A percentile compares a stretch with the other conserved stretches of the same genome.
Evolutionary conservation across 2,113 vertebrate genomes (phyloP).

Genomic region (Hydropotes inermis): DNA sequence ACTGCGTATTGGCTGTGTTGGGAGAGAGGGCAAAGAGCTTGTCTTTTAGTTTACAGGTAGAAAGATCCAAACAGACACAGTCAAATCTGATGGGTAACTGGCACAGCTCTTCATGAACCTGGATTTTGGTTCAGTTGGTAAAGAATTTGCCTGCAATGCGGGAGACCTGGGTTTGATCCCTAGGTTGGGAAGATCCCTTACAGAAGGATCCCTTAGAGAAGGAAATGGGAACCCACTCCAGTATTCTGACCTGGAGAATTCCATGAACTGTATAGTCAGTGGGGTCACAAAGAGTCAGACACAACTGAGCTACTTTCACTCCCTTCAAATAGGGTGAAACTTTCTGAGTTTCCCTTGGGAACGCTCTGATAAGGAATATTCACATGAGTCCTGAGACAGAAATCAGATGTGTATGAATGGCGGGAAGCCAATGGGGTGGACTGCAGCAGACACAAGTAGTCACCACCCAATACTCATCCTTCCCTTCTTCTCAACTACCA

Average conservation of each 20-base stretch:
- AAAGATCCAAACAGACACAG: background rate
- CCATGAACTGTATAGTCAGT: background rate
- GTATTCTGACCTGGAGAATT: background rate
- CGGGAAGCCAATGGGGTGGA: background rate
- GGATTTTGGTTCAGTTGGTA: background rate
- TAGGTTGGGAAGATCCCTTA: background rate
- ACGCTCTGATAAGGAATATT: background rate
- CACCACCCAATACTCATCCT: background rate
- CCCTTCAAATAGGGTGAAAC: too few relatives aligned
- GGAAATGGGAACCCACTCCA: background rate
- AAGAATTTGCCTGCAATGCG: background rate
- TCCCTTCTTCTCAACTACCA: background rate
- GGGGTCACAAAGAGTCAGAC: background rate
- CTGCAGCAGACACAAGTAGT: background rate
- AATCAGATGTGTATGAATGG: fast-evolving
- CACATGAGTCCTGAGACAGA: background rate
- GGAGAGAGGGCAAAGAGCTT: background rate
- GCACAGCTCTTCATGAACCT: background rate
- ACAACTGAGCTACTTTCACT: background rate
- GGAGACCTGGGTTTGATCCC: background rate
- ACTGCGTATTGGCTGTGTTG: background rate
- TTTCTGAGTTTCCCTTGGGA: background rate
- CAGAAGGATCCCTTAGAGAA: background rate
- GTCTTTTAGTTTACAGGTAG: background rate
- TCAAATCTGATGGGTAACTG: background rate